These are phyloP conservation scores for Neuroscelio doddi DNA, from an alignment of 2,888 invertebrate species.

Conservation along the genomic window DNA sequence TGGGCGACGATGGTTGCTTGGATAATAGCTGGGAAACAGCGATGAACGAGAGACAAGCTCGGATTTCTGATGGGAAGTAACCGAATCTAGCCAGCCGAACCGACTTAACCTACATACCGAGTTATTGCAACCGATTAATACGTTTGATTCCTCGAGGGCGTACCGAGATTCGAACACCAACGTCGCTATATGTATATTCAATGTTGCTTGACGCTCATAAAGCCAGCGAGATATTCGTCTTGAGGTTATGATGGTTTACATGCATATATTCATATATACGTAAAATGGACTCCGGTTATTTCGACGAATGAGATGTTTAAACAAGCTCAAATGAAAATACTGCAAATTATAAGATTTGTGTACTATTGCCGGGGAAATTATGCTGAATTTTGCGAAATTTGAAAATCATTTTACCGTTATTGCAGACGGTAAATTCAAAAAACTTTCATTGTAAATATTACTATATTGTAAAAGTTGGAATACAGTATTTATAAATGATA, in stretches of 20 bases:
- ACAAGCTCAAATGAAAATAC: too few relatives aligned
- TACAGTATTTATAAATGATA: too few relatives aligned
- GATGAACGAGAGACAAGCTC: not conserved
- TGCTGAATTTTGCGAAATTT: too few relatives aligned
- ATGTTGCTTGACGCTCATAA: slow-evolving; percentile 17
- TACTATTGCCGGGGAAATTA: too few relatives aligned
- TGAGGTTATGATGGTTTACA: not conserved
- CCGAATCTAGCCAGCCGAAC: not conserved
- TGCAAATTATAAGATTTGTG: too few relatives aligned
- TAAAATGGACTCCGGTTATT: not conserved
- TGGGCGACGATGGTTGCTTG: too few relatives aligned
- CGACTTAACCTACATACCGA: slow-evolving; percentile 38
- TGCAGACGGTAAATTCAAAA: too few relatives aligned
- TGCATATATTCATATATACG: not conserved
- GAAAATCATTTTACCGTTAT: too few relatives aligned
- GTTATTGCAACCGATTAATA: slow-evolving; percentile 47
- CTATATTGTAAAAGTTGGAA: too few relatives aligned
- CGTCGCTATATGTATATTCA: slow-evolving; percentile 34
- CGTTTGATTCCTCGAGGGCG: slow-evolving; percentile 45
- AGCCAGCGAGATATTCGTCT: slow-evolving; percentile 10
- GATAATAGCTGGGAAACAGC: not conserved
- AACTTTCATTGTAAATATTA: too few relatives aligned
- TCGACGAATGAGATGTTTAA: not conserved
- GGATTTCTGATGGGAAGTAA: not conserved
- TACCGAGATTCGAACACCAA: too few relatives aligned